Evolutionary conservation across 2,888 invertebrate species (phyloP).

Genomic region (Spialia ferax): DNA sequence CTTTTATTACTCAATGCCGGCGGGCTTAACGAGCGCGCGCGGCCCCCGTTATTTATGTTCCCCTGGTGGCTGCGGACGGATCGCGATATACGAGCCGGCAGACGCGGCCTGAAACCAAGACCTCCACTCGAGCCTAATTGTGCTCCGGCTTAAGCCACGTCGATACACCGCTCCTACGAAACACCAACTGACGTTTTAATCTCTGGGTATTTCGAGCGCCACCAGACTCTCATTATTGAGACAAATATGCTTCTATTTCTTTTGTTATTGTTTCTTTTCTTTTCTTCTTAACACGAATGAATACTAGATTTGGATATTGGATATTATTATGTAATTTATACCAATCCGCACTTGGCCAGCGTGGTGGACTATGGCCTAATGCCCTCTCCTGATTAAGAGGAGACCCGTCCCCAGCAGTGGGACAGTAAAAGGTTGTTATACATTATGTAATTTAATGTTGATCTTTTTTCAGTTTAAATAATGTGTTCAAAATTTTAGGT

Average conservation of each 20-base stretch:
- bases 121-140: constrained; percentile 79
- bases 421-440: too few relatives aligned
- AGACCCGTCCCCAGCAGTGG: too few relatives aligned
- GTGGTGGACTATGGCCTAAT: too few relatives aligned
- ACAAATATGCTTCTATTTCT: constrained; percentile 16
- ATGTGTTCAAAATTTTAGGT: constrained; percentile 78
- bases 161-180: constrained; percentile 67
- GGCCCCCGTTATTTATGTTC: constrained; percentile 84
- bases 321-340: too few relatives aligned
- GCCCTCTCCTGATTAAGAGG: too few relatives aligned
- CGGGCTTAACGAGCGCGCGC: constrained; percentile 84
- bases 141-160: constrained; percentile 76
- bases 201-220: constrained; percentile 55
- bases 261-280: constrained; percentile 3
- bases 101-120: constrained; percentile 72
- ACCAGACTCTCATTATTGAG: constrained; percentile 22
- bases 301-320: background rate
- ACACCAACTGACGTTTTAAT: constrained; percentile 69
- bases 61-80: constrained; percentile 84
- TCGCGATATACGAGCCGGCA: constrained; percentile 81
- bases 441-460: too few relatives aligned
- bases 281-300: background rate
- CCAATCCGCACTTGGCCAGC: too few relatives aligned
- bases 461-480: background rate
- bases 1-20: constrained; percentile 85